Conservation (phyloP, 1,140 invertebrate genomes). For the Drosophila rhopaloa region DNA sequence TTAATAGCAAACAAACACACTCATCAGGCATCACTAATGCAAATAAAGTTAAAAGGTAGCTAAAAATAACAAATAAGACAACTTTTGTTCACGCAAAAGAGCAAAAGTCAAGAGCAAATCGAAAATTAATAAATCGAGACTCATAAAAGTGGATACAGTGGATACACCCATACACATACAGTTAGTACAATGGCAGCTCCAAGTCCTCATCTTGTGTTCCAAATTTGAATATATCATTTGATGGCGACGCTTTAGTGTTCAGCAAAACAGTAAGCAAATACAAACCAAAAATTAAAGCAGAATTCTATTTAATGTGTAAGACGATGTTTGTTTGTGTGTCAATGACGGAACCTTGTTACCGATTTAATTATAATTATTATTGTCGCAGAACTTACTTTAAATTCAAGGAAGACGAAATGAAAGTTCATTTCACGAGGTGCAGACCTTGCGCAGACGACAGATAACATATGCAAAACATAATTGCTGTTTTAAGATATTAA, state of each 20-base stretch:
- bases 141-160: slow-evolving; percentile 43
- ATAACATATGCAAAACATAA: slow-evolving; percentile 48
- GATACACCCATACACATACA: slow-evolving; percentile 8
- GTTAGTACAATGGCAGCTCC: slow-evolving; percentile 63
- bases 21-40: slow-evolving; percentile 27
- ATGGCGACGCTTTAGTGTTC: slow-evolving; percentile 73
- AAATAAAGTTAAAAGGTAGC: slow-evolving; percentile 51
- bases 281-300: slow-evolving; percentile 24
- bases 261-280: slow-evolving; percentile 48
- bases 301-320: slow-evolving; percentile 59
- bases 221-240: slow-evolving; percentile 62
- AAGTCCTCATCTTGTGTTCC: slow-evolving; percentile 51
- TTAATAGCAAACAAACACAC: slow-evolving; percentile 28
- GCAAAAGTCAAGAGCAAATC: slow-evolving; percentile 57
- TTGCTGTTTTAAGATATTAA: slow-evolving; percentile 72
- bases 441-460: slow-evolving; percentile 28
- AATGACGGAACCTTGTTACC: slow-evolving; percentile 63
- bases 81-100: slow-evolving; percentile 52
- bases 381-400: slow-evolving; percentile 82
- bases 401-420: slow-evolving; percentile 54
- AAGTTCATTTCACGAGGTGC: slow-evolving; percentile 17
- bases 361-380: slow-evolving; percentile 70
- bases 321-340: slow-evolving; percentile 72
- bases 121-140: slow-evolving; percentile 56
- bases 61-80: slow-evolving; percentile 44